Base-by-base conservation (phyloP, 92 coral and sea anemone genomes). In the Umimayanthus kanabou region DNA sequence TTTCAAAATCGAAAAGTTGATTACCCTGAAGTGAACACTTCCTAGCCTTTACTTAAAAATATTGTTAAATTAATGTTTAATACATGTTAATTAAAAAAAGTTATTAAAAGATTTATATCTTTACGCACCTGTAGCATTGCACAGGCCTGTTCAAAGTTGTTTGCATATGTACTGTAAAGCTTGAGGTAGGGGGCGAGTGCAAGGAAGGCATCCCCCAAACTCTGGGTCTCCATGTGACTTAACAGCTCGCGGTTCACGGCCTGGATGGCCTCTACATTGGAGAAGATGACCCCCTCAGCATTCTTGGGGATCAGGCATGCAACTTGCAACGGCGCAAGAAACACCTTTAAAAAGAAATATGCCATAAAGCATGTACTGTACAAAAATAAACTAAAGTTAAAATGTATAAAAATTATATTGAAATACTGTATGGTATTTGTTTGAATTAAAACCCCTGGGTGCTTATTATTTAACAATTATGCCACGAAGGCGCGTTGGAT, bases 141-240 rank as follows among this genome's bases (percentile, higher is more conserved):
- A 82, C 93, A 91, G 1, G 99, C 98, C 80, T 90, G 91, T 49
- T 93, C 99, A 90, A 95, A 97, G 88, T 97, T 97, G 73, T 97
- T 97, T 25, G 99, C 99, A 69, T 97, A 97, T 40, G 96, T 97
- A 53, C 99, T 95, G 93, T 97, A 97, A 4, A 95, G 93, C 71
- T 95, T 95, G 87, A 97, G 95, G 85, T 95, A 97, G 6, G 99
- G 99, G 18, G 99, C 99, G 88, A 97, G 90, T 15, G 99, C 98
- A 18, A 97, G 93, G 80, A 97, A 97, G 5, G 99, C 98, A 92
- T 97, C 98, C 20, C 98, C 99, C 55, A 97, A 89, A 39, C 98
- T 94, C 53, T 89, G 87, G 4, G 98, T 95, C 69, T 97, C 98
- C 98, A 97, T 95, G 89, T 97, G 99, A 77, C 93, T 94, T 74